These are phyloP conservation scores for Mesorhabditis belari DNA, from an alignment of 2,888 invertebrate genomes.

Conservation along the genomic window DNA sequence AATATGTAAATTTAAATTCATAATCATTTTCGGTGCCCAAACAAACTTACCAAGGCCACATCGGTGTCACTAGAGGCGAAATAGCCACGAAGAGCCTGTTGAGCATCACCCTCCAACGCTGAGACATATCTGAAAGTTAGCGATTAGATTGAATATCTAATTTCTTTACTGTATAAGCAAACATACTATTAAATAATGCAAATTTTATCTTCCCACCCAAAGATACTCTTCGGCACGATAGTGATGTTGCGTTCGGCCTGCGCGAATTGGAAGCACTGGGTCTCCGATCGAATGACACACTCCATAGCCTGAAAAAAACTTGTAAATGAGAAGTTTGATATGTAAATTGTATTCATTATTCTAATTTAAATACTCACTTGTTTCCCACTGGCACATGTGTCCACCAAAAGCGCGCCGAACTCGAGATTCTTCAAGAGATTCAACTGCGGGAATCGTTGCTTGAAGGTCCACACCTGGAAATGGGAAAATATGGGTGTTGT, in stretches of 20 bases:
- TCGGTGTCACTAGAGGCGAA: conserved; percentile 39
- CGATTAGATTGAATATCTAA: no score
- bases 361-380: conserved; percentile 24
- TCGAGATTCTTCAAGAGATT: conserved; percentile 37
- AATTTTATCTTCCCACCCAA: conserved; percentile 22
- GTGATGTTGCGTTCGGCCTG: conserved; percentile 48
- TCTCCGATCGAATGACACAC: conserved; percentile 35
- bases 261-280: conserved; percentile 43
- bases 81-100: conserved; percentile 32
- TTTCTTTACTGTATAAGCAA: no score
- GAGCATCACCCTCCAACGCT: conserved; percentile 25
- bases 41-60: conserved; percentile 31
- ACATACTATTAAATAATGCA: no score
- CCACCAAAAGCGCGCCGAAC: conserved; percentile 44
- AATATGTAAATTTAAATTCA: no score
- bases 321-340: no score
- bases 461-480: conserved; percentile 42
- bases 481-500: background rate
- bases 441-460: conserved; percentile 40
- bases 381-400: conserved; percentile 39
- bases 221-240: conserved; percentile 43
- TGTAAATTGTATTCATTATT: background rate
- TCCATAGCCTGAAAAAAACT: conserved; percentile 14
- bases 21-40: no score
- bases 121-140: conserved; percentile 24